Percentiles rank a stretch among this genome's conserved stretches.
These are phyloP conservation scores for Parazoanthus swiftii DNA, from an alignment of 92 coral and sea anemone genomes.

Conservation along the genomic window DNA sequence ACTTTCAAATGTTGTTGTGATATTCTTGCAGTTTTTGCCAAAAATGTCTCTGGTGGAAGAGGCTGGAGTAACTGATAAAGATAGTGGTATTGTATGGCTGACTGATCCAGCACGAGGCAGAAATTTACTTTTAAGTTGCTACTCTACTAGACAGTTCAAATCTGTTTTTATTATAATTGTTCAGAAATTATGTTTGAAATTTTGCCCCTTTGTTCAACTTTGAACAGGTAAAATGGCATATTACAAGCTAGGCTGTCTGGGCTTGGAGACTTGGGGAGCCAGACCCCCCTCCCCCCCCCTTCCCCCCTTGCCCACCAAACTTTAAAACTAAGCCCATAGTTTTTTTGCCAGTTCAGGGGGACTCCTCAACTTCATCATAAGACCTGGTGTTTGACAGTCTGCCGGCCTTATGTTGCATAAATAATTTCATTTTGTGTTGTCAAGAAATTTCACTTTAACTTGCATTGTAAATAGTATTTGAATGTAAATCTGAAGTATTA, in stretches of 20 bases:
- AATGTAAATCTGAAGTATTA: neutral
- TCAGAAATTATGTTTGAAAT: too few species aligned
- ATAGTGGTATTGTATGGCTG: too few species aligned
- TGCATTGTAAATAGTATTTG: neutral
- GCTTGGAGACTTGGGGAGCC: neutral
- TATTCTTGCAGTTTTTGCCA: neutral
- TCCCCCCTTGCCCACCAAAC: neutral
- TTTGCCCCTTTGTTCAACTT: too few species aligned
- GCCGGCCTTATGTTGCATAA: neutral
- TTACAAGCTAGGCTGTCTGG: too few species aligned
- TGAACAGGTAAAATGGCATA: too few species aligned
- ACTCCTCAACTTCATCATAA: neutral
- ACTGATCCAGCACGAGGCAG: too few species aligned
- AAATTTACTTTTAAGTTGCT: too few species aligned
- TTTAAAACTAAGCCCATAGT: neutral
- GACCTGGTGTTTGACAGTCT: neutral
- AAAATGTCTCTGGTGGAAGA: too few species aligned
- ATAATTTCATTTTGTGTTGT: neutral
- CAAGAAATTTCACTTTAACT: neutral
- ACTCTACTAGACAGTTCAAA: too few species aligned
- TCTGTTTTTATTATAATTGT: too few species aligned
- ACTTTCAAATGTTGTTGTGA: neutral
- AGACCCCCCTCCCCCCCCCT: neutral
- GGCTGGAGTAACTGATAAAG: too few species aligned
- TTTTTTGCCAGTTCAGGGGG: neutral